Conservation (phyloP, 2,113 vertebrate genomes). For the Lota lota region DNA sequence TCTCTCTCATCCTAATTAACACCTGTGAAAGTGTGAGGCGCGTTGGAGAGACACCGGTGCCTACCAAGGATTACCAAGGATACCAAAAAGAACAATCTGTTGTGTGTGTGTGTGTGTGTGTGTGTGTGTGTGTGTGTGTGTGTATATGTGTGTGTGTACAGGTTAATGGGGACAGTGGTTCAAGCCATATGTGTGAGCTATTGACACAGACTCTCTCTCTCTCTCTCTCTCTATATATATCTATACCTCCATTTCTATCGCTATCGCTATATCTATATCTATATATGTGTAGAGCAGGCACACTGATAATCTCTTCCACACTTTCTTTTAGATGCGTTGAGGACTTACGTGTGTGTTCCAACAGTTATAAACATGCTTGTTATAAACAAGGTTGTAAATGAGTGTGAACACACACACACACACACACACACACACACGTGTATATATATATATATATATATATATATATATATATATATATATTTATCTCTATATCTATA, state of each 20-base stretch:
- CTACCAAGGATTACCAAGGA: slow-evolving; percentile 12
- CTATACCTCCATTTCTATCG: neutral
- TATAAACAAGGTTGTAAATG: neutral
- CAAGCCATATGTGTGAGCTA: too few relatives aligned
- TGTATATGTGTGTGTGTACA: too few relatives aligned
- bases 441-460: neutral
- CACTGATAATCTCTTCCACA: too few relatives aligned
- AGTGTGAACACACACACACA: neutral
- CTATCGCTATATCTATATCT: neutral
- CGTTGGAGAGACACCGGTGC: neutral
- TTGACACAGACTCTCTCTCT: too few relatives aligned
- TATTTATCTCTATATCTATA: neutral
- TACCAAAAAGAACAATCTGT: slow-evolving; percentile 17
- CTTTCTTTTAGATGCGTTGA: too few relatives aligned
- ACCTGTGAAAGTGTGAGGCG: slow-evolving; percentile 37
- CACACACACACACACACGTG: neutral
- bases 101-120: too few relatives aligned
- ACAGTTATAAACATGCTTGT: neutral
- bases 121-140: too few relatives aligned
- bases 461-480: neutral
- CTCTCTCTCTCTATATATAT: too few relatives aligned
- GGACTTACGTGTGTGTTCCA: neutral
- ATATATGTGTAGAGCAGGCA: neutral
- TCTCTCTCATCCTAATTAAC: slow-evolving; percentile 56
- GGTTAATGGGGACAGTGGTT: too few relatives aligned